Percentiles rank a stretch among this genome's conserved stretches.
Evolutionary conservation across 2,113 vertebrate species (phyloP).

Genomic region (Phoenicopterus ruber): DNA sequence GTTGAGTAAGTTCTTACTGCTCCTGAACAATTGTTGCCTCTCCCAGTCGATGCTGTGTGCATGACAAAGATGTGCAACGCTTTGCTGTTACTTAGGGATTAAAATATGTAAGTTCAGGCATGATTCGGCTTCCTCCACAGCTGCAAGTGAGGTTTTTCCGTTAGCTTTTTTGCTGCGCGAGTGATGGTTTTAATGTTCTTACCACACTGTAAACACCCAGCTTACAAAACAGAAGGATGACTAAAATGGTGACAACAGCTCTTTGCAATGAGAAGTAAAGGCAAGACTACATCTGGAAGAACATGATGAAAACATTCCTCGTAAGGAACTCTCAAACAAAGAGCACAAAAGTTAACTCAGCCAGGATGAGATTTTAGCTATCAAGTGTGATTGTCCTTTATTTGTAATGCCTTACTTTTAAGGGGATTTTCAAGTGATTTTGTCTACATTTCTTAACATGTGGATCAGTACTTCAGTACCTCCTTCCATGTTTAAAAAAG

Average conservation of each 20-base stretch:
- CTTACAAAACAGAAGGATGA: conserved; percentile 46
- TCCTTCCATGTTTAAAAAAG: neutral
- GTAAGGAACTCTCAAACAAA: neutral
- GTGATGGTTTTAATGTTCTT: conserved; percentile 33
- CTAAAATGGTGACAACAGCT: conserved; percentile 32
- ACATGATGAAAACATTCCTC: neutral
- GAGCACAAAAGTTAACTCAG: neutral
- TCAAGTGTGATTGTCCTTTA: neutral
- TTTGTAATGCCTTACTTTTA: neutral
- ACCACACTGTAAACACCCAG: conserved; percentile 42
- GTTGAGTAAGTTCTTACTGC: neutral
- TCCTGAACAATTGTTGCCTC: neutral
- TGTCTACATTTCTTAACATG: neutral
- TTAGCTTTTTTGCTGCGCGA: neutral
- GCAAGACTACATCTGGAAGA: neutral
- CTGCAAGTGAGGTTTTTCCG: conserved; percentile 34
- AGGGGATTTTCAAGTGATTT: neutral
- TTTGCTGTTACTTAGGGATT: conserved; percentile 32
- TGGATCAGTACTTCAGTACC: neutral
- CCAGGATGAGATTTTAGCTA: neutral
- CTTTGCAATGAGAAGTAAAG: neutral
- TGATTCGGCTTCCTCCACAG: conserved; percentile 23
- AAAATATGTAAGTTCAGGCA: conserved; percentile 37
- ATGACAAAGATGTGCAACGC: neutral
- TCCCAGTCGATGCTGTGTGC: neutral